A percentile compares a stretch with the other conserved stretches of the same genome.
These are phyloP conservation scores for Blastobasis lacticolella DNA, from an alignment of 2,888 invertebrate species.

Conservation along the genomic window DNA sequence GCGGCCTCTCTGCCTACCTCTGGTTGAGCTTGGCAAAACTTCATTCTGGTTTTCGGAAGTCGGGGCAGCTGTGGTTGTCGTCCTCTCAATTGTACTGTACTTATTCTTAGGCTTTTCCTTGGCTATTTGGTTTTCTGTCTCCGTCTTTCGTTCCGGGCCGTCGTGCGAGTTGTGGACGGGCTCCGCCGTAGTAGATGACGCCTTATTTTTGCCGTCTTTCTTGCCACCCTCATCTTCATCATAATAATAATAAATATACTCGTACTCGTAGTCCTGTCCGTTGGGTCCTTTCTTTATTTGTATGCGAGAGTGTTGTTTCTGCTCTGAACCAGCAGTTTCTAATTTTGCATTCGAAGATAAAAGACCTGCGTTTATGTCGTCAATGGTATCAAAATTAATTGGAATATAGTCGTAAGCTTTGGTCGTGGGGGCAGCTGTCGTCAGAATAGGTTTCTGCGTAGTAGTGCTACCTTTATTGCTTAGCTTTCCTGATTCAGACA, in stretches of 20 bases:
- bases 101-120: constrained; percentile 68
- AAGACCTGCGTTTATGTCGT: constrained; percentile 62
- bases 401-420: constrained; percentile 61
- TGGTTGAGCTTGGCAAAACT: constrained; percentile 68
- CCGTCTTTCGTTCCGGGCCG: constrained; percentile 68
- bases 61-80: constrained; percentile 41
- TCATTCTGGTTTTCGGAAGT: constrained; percentile 79
- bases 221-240: constrained; percentile 81
- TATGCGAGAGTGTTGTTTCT: constrained; percentile 80
- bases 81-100: constrained; percentile 73
- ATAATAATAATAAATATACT: constrained; percentile 93
- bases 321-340: constrained; percentile 79
- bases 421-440: constrained; percentile 60
- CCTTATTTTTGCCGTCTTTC: constrained; percentile 43
- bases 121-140: constrained; percentile 53
- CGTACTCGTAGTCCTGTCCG: constrained; percentile 93
- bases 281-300: constrained; percentile 92
- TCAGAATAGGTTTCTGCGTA: constrained; percentile 72
- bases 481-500: constrained; percentile 65
- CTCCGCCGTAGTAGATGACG: constrained; percentile 34
- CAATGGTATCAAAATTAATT: constrained; percentile 66
- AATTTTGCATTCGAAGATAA: constrained; percentile 69
- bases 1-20: constrained; percentile 67
- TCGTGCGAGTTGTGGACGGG: constrained; percentile 73
- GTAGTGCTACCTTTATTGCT: constrained; percentile 56